phyloP scores from a whole-genome alignment of 1,140 invertebrate species.

The Apocrypta bakeri region DNA sequence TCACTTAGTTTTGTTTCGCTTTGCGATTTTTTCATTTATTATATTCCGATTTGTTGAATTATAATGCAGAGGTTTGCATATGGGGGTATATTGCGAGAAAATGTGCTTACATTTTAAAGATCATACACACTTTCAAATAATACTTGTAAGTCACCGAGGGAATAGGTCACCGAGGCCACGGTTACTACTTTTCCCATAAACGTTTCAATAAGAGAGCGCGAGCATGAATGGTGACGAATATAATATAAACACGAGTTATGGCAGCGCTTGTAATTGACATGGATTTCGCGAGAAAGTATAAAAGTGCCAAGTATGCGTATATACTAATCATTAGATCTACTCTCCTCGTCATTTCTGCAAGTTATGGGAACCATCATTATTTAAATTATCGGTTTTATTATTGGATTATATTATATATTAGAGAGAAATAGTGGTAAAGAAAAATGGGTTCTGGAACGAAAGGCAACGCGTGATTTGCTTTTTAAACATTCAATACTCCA shows the following conservation, averaged over 20 bases:
- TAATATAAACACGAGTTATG: conserved; percentile 31
- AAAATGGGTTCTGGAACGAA: no score
- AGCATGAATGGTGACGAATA: neutral
- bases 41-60: neutral
- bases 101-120: neutral
- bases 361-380: neutral
- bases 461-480: no score
- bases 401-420: no score
- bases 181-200: neutral
- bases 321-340: conserved; percentile 26
- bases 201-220: neutral
- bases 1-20: neutral
- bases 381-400: neutral
- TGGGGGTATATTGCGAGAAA: no score
- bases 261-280: neutral
- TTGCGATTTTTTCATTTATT: no score
- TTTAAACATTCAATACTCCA: no score
- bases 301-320: neutral
- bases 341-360: neutral
- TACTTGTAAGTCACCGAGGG: neutral
- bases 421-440: no score
- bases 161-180: neutral
- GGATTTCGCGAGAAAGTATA: neutral
- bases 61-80: no score
- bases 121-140: neutral